A percentile compares a stretch with the other conserved stretches of the same genome.
Evolutionary conservation across 2,888 invertebrate species (phyloP).

Genomic region (Clivina fossor): DNA sequence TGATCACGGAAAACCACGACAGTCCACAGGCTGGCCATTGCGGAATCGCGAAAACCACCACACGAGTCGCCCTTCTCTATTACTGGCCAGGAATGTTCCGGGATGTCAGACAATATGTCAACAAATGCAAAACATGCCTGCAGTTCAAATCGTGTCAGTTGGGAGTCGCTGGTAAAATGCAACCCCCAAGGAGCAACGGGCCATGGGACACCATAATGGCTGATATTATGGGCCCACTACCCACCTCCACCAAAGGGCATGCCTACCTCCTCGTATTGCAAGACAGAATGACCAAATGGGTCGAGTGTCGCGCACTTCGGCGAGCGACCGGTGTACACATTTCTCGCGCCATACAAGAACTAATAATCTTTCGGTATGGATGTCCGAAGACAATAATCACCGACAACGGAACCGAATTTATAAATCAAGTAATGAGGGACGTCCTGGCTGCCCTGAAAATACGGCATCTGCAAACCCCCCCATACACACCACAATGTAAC

Average conservation of each 20-base stretch:
- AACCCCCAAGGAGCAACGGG: conserved; percentile 19
- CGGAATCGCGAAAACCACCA: conserved; percentile 42
- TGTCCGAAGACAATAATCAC: conserved; percentile 19
- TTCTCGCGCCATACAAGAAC: not conserved
- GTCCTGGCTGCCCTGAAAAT: no score
- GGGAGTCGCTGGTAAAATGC: conserved; percentile 38
- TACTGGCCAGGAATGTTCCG: conserved; percentile 44
- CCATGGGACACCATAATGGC: conserved; percentile 41
- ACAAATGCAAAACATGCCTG: conserved; percentile 40
- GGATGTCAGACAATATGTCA: conserved; percentile 40
- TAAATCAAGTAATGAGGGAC: conserved; percentile 34
- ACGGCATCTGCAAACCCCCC: no score
- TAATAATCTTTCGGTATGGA: conserved; percentile 11
- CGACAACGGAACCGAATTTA: conserved; percentile 28
- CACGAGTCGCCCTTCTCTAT: conserved; percentile 38
- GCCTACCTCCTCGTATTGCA: conserved; percentile 40
- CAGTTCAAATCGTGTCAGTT: conserved; percentile 38
- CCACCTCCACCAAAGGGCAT: conserved; percentile 41
- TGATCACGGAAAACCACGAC: conserved; percentile 5
- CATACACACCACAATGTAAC: no score
- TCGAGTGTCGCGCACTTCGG: conserved; percentile 37
- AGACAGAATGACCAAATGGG: conserved; percentile 43
- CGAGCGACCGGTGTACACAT: conserved; percentile 35
- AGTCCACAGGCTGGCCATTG: conserved; percentile 25
- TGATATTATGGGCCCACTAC: conserved; percentile 45